Evolutionary conservation across 2,888 invertebrate species (phyloP).

Genomic region (Caenorhabditis sp.): DNA sequence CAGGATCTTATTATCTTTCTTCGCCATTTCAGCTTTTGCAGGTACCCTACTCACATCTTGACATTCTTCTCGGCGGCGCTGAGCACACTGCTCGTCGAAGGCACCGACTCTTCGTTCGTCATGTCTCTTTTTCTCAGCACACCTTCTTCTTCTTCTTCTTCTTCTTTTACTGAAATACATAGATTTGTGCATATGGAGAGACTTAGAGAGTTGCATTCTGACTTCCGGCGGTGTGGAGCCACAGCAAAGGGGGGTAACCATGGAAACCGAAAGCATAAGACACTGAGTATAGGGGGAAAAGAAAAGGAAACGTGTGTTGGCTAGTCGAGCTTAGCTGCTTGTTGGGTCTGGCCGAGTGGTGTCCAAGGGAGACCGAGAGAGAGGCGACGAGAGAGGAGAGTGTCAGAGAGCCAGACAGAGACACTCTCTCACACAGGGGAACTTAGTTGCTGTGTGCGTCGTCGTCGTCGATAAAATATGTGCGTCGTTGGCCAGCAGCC

Average conservation of each 20-base stretch:
- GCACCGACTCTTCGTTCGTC: constrained; percentile 61
- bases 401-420: constrained; percentile 22
- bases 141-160: neutral
- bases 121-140: constrained; percentile 35
- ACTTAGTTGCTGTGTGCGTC: constrained; percentile 42
- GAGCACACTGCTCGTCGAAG: constrained; percentile 62
- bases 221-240: neutral
- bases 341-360: neutral
- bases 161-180: constrained; percentile 15
- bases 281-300: neutral
- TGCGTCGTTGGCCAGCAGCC: constrained; percentile 33
- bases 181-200: constrained; percentile 17
- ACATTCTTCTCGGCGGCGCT: constrained; percentile 44
- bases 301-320: neutral
- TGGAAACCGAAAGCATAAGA: constrained; percentile 42
- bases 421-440: constrained; percentile 13
- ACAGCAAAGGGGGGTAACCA: constrained; percentile 26
- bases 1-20: neutral
- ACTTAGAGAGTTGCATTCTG: constrained; percentile 42
- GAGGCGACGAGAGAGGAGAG: constrained; percentile 3
- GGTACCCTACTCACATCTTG: constrained; percentile 47
- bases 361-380: constrained; percentile 17
- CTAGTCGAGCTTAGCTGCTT: neutral
- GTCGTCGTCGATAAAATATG: constrained; percentile 68
- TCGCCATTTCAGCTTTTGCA: neutral